These are phyloP conservation scores for Polyodon spathula DNA, from an alignment of 2,113 vertebrate species.

Conservation along the genomic window DNA sequence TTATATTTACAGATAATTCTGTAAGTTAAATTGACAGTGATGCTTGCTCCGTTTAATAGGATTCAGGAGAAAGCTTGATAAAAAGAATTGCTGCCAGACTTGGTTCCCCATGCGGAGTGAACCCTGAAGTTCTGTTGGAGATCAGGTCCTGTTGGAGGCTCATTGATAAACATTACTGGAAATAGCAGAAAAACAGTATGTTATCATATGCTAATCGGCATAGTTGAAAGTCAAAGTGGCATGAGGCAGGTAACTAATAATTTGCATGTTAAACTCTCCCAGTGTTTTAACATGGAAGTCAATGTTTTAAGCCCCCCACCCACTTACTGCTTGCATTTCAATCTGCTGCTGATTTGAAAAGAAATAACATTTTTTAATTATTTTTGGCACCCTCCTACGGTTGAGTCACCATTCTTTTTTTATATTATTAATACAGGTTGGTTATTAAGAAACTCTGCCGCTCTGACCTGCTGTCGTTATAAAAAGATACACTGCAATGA, in stretches of 20 bases:
- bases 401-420: constrained; percentile 7
- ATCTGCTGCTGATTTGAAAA: constrained; percentile 11
- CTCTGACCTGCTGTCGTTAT: not conserved
- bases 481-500: too few species aligned
- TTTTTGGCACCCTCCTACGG: constrained; percentile 16
- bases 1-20: too few species aligned
- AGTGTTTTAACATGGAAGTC: constrained; percentile 18
- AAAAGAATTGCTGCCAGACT: too few species aligned
- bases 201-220: not conserved
- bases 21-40: too few species aligned
- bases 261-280: not conserved
- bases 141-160: too few species aligned
- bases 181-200: too few species aligned
- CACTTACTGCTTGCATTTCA: constrained; percentile 14
- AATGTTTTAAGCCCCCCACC: constrained; percentile 5
- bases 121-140: too few species aligned
- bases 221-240: not conserved
- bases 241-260: not conserved
- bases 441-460: not conserved
- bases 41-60: too few species aligned
- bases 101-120: too few species aligned
- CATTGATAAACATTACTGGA: too few species aligned
- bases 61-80: too few species aligned
- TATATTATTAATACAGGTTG: not conserved
- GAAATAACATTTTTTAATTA: constrained; percentile 19